Percentiles rank a stretch among this genome's conserved stretches.
These are phyloP conservation scores for Eumeta japonica DNA, from an alignment of 1,140 invertebrate species.

Conservation along the genomic window DNA sequence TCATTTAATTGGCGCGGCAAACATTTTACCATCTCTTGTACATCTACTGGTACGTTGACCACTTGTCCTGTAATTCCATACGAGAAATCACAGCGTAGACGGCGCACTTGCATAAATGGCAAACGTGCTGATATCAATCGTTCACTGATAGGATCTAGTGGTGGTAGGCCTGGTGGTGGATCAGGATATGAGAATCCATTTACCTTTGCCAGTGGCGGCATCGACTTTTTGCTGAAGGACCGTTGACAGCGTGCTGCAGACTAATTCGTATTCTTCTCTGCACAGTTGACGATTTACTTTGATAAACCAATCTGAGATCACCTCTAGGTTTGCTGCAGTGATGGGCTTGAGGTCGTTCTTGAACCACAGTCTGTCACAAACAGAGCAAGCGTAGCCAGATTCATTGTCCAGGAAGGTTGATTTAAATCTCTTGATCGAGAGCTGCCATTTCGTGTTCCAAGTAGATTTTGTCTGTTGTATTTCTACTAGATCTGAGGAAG, in stretches of 20 bases:
- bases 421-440: constrained; percentile 11
- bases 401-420: constrained; percentile 7
- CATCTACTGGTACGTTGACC: constrained; percentile 36
- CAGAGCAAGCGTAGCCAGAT: constrained; percentile 21
- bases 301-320: constrained; percentile 23
- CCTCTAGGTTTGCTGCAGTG: constrained; percentile 23
- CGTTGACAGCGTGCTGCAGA: constrained; percentile 23
- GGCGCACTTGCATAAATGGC: constrained; percentile 41
- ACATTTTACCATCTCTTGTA: constrained; percentile 30
- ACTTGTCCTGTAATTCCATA: constrained; percentile 38
- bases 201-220: constrained; percentile 21
- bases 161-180: constrained; percentile 18
- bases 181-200: constrained; percentile 37
- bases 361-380: constrained; percentile 27
- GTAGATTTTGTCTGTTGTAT: constrained; percentile 12
- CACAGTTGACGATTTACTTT: constrained; percentile 24
- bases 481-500: constrained; percentile 12
- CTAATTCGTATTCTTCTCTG: constrained; percentile 20
- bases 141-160: constrained; percentile 33
- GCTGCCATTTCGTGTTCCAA: constrained; percentile 12
- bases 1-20: constrained; percentile 32
- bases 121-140: constrained; percentile 31
- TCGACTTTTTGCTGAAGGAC: constrained; percentile 21
- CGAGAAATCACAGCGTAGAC: constrained; percentile 27
- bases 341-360: constrained; percentile 26